Percentiles rank a stretch among this genome's conserved stretches.
phyloP scores from a whole-genome alignment of 2,888 invertebrate species.

The Amphimallon solstitiale region DNA sequence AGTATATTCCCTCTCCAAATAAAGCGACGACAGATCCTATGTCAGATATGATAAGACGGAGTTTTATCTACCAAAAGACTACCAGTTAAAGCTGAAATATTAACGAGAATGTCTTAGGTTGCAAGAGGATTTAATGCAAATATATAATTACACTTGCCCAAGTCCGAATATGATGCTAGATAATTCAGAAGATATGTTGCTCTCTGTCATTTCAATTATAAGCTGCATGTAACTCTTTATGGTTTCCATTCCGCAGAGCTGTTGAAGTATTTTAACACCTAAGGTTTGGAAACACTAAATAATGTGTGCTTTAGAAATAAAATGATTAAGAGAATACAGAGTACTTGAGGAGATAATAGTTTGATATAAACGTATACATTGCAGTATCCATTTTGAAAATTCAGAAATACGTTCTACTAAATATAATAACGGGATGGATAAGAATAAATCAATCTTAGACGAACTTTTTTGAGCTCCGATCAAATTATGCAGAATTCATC shows the following conservation, averaged over 20 bases:
- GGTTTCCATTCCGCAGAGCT: conserved; percentile 70
- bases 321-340: no score
- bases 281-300: conserved; percentile 23
- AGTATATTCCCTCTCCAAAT: conserved; percentile 65
- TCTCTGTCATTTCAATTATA: conserved; percentile 67
- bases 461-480: no score
- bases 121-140: no score
- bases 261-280: conserved; percentile 70
- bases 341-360: no score
- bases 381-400: no score
- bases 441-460: no score
- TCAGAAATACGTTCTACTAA: no score
- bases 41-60: conserved; percentile 68
- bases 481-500: no score
- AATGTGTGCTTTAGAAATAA: no score
- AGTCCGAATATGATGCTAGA: conserved; percentile 71
- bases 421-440: no score
- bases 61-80: conserved; percentile 66
- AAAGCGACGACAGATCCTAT: conserved; percentile 67
- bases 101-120: no score
- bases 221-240: conserved; percentile 71
- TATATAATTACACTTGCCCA: conserved; percentile 64
- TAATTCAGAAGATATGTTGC: conserved; percentile 65
- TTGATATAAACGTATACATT: no score
- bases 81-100: conserved; percentile 26